Percentiles rank a stretch among this genome's conserved stretches.
phyloP scores from a whole-genome alignment of 2,797 vertebrate genomes.

The Selene dorsalis region DNA sequence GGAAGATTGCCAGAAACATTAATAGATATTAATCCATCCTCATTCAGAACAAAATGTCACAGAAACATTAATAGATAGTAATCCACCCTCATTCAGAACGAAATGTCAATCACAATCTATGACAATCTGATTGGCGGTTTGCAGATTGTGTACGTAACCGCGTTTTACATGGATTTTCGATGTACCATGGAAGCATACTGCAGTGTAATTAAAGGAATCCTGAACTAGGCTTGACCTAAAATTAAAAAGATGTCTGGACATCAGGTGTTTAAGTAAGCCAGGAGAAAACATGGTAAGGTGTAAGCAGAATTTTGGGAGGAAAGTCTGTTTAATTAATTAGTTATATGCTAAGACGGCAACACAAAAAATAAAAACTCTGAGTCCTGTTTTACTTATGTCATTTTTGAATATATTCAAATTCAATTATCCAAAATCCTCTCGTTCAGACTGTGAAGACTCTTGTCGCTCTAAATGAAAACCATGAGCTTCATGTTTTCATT shows the following conservation, averaged over 20 bases:
- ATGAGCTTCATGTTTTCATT: constrained; percentile 28
- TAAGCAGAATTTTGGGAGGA: constrained; percentile 17
- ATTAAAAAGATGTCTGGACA: constrained; percentile 4
- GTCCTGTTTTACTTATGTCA: constrained; percentile 5
- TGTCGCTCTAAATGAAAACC: constrained; percentile 28
- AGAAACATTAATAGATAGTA: background rate
- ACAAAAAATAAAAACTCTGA: constrained; percentile 6
- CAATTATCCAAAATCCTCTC: constrained; percentile 20
- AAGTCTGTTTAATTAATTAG: constrained; percentile 14
- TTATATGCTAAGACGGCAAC: background rate
- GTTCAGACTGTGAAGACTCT: constrained; percentile 4
- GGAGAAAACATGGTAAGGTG: constrained; percentile 8
- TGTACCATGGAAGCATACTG: constrained; percentile 1
- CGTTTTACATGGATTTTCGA: constrained; percentile 21
- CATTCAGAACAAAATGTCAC: background rate
- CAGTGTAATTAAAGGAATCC: constrained; percentile 23
- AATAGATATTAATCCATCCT: background rate
- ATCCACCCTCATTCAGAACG: background rate
- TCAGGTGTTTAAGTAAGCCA: constrained; percentile 37
- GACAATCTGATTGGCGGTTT: background rate
- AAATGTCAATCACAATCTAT: constrained; percentile 10
- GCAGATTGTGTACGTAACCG: constrained; percentile 5
- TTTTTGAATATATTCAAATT: background rate
- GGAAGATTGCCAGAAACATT: background rate
- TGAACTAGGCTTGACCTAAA: constrained; percentile 19